phyloP scores from a whole-genome alignment of 2,888 invertebrate genomes.

The Dione vanillae region DNA sequence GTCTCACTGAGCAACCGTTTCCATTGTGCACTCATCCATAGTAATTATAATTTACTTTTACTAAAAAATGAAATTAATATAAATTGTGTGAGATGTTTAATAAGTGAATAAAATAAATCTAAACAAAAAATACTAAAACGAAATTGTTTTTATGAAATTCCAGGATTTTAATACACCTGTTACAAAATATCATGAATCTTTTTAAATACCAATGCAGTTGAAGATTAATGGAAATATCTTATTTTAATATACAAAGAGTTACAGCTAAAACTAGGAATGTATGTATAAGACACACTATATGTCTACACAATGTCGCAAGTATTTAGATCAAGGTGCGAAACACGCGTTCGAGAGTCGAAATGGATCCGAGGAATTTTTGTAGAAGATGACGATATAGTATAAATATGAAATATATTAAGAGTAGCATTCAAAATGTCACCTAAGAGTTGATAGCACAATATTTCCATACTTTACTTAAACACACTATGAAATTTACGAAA shows the following conservation, averaged over 20 bases:
- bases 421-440: not conserved
- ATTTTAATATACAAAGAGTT: not conserved
- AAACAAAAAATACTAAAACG: not conserved
- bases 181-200: conserved; percentile 16
- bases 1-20: conserved; percentile 55
- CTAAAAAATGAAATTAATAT: conserved; percentile 51
- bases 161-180: not conserved
- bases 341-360: conserved; percentile 79
- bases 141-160: not conserved
- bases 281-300: conserved; percentile 67
- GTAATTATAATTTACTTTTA: conserved; percentile 58
- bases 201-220: no score
- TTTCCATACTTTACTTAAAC: not conserved
- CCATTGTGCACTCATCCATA: conserved; percentile 60
- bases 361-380: conserved; percentile 77
- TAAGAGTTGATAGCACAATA: not conserved
- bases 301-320: conserved; percentile 81
- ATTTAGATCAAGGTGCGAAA: conserved; percentile 84
- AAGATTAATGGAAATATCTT: no score
- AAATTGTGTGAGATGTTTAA: not conserved
- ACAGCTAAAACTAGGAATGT: not conserved
- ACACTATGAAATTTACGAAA: not conserved
- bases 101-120: not conserved
- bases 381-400: conserved; percentile 61
- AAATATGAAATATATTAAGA: conserved; percentile 1